Evolutionary conservation across 2,888 invertebrate species (phyloP).

Genomic region (Troides oblongomaculatus): DNA sequence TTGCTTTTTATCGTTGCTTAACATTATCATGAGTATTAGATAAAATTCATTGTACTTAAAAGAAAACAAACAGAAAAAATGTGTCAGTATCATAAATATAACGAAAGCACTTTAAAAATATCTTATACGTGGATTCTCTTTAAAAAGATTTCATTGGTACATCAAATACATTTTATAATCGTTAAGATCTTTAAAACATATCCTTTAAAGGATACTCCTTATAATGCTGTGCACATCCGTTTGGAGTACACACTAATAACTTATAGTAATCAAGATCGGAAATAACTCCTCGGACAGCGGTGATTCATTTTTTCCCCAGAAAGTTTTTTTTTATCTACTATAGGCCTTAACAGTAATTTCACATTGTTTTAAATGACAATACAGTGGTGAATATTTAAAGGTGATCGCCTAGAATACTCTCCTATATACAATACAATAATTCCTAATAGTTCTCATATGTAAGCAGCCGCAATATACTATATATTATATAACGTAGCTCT

Average conservation of each 20-base stretch:
- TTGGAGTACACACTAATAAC: constrained; percentile 32
- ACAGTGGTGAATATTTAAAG: no score
- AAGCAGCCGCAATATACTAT: no score
- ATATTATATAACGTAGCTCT: no score
- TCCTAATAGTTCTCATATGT: no score
- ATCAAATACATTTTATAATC: no score
- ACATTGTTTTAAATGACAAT: no score
- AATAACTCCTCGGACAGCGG: constrained; percentile 51
- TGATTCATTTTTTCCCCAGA: constrained; percentile 46
- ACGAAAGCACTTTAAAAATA: not conserved
- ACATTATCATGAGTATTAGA: not conserved
- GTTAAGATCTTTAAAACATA: no score
- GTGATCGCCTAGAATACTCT: no score
- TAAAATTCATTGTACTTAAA: not conserved
- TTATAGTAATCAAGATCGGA: constrained; percentile 48
- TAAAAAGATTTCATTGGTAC: no score
- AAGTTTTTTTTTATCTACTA: constrained; percentile 25
- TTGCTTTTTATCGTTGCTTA: not conserved
- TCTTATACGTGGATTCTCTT: not conserved
- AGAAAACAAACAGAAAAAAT: not conserved
- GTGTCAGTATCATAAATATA: not conserved
- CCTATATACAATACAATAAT: no score
- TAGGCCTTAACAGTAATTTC: no score
- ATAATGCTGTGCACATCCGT: constrained; percentile 36
- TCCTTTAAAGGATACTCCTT: constrained; percentile 24